Percentiles rank a stretch among this genome's conserved stretches.
These are phyloP conservation scores for Phaenicophaeus curvirostris DNA, from an alignment of 2,797 vertebrate genomes.

Conservation along the genomic window DNA sequence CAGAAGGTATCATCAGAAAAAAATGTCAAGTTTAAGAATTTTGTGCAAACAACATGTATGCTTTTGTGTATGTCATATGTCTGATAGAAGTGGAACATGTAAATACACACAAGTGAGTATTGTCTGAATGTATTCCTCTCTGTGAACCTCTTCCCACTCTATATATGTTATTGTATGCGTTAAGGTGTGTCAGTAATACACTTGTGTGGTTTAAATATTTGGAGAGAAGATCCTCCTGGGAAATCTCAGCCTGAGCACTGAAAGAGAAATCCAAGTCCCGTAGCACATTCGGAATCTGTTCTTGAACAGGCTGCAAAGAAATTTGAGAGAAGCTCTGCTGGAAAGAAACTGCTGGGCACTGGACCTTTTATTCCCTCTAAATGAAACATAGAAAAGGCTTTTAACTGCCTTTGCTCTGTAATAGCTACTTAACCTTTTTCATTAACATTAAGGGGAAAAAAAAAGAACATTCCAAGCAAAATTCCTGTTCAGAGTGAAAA, in stretches of 20 bases:
- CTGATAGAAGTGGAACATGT: not conserved
- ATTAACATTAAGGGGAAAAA: not conserved
- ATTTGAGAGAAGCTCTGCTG: conserved; percentile 20
- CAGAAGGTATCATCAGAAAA: not conserved
- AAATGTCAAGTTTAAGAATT: not conserved
- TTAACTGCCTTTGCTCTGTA: not conserved
- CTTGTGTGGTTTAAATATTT: not conserved
- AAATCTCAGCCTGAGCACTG: not conserved
- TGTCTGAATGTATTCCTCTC: not conserved
- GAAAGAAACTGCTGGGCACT: not conserved
- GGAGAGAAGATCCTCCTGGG: not conserved
- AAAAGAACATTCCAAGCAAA: conserved; percentile 12
- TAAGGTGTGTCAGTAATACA: not conserved
- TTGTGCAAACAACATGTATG: not conserved
- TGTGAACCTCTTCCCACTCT: not conserved
- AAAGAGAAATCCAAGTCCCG: not conserved
- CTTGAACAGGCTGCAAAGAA: not conserved
- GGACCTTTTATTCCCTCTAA: not conserved
- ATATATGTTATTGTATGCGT: not conserved
- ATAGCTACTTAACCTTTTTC: conserved; percentile 12
- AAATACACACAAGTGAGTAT: not conserved
- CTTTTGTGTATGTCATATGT: not conserved
- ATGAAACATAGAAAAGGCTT: not conserved
- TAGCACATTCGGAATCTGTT: not conserved
- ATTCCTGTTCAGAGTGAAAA: conserved; percentile 36